Evolutionary conservation across 2,797 vertebrate genomes (phyloP), one percentile per base, ranked within the genome.

Genomic region (Columba guinea): DNA sequence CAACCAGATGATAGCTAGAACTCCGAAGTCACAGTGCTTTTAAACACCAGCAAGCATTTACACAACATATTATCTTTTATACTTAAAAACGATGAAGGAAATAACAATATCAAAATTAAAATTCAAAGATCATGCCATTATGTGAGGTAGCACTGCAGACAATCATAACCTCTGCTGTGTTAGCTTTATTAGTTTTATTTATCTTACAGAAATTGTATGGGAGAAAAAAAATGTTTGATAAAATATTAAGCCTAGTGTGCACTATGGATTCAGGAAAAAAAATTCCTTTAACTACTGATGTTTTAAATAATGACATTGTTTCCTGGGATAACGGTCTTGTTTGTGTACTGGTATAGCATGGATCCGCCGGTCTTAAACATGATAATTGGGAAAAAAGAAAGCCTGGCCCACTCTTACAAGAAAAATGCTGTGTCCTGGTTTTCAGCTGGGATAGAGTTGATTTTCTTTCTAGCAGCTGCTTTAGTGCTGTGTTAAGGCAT

Each of bases 251-350:
- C 16, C 46, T 44, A 27, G 9, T 56, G 5, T 49, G 32, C 34
- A 35, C 3, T 44, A 41, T 16, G 63, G 7, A 30, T 69, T 84
- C 48, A 63, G 24, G 32, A 51, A 3, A 90, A 30, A 53, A 30
- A 49, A 17, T 1, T 1, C 1, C 24, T 12, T 13, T 30, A 39
- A 30, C 6, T 39, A 58, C 5, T 7, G 2, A 34, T 71, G 11
- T 34, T 84, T 52, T n/a, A 27, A 12, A 10, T 28, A 63, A 41
- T 23, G 9, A 71, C 37, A 62, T 56, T 56, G 1, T 84, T 92
- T 90, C 15, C 46, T 64, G 63, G 34, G 28, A 49, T 16, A 86
- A 5, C 15, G 70, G 62, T 63, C 30, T 81, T 37, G 1, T 63
- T 77, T 71, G 15, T 56, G 9, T 62, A 27, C 28, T 76, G 51